Conservation (phyloP, 2,113 vertebrate species). For the Epinephelus cyanopodus region DNA sequence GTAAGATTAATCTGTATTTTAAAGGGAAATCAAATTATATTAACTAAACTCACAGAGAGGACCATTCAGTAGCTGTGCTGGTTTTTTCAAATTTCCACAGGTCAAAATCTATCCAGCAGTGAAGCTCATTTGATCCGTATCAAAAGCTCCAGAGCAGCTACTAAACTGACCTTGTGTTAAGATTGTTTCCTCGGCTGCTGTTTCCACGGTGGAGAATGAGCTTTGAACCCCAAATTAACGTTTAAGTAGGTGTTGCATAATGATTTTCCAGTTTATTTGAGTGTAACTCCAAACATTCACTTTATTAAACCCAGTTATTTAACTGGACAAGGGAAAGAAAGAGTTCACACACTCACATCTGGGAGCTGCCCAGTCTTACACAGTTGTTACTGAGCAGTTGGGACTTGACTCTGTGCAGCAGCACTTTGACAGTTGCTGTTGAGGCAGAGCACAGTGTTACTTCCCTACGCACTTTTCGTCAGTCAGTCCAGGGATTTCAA, state of each 20-base stretch:
- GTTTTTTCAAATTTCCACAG: not conserved
- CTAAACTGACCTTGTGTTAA: constrained; percentile 9
- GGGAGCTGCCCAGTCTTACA: constrained; percentile 24
- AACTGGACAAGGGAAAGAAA: constrained; percentile 24
- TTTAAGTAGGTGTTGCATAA: constrained; percentile 14
- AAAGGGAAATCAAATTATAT: not conserved
- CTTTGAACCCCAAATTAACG: not conserved
- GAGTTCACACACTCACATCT: constrained; percentile 31
- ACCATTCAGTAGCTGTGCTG: not conserved
- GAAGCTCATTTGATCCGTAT: not conserved
- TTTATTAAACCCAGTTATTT: constrained; percentile 34
- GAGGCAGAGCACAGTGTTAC: constrained; percentile 48
- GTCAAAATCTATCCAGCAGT: not conserved
- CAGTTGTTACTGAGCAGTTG: constrained; percentile 24
- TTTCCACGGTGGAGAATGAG: not conserved
- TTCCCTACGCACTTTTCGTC: constrained; percentile 47
- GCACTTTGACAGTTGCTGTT: constrained; percentile 57
- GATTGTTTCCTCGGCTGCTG: not conserved
- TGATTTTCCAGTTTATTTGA: constrained; percentile 13
- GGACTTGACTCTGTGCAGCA: constrained; percentile 33
- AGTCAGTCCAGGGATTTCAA: constrained; percentile 61
- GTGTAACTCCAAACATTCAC: not conserved
- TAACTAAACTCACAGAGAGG: not conserved
- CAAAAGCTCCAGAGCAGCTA: constrained; percentile 3
- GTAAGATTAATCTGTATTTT: not conserved